A percentile compares a stretch with the other conserved stretches of the same genome.
phyloP scores from a whole-genome alignment of 2,113 vertebrate species.

The Megaceryle maxima region DNA sequence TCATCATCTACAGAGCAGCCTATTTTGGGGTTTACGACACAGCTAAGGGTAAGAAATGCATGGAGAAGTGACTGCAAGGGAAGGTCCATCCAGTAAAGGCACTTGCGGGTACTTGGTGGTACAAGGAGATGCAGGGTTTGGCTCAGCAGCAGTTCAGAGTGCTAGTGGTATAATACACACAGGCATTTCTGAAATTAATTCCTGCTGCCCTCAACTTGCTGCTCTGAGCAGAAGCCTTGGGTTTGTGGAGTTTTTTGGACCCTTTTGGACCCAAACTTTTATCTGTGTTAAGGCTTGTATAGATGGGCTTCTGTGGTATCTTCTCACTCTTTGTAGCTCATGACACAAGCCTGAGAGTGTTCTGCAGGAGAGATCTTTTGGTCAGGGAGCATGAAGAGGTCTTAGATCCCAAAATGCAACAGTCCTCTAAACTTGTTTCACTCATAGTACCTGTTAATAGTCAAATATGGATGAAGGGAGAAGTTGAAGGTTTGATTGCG shows the following conservation, averaged over 20 bases:
- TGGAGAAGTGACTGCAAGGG: background rate
- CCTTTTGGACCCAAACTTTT: background rate
- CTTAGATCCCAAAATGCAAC: background rate
- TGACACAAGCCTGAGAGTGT: background rate
- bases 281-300: background rate
- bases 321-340: background rate
- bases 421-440: background rate
- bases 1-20: slow-evolving; percentile 99
- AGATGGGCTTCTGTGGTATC: background rate
- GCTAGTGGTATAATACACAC: background rate
- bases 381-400: background rate
- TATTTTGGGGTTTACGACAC: slow-evolving; percentile 98
- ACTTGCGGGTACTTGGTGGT: background rate
- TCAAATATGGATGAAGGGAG: background rate
- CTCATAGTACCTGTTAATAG: background rate
- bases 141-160: background rate
- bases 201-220: background rate
- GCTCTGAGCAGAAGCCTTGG: background rate
- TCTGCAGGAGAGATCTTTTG: background rate
- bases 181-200: background rate
- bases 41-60: slow-evolving; percentile 88
- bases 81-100: background rate
- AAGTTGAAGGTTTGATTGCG: background rate
- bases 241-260: background rate
- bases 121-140: background rate